Evolutionary conservation across 2,888 invertebrate genomes (phyloP).

Genomic region (Malthinus flaveolus): DNA sequence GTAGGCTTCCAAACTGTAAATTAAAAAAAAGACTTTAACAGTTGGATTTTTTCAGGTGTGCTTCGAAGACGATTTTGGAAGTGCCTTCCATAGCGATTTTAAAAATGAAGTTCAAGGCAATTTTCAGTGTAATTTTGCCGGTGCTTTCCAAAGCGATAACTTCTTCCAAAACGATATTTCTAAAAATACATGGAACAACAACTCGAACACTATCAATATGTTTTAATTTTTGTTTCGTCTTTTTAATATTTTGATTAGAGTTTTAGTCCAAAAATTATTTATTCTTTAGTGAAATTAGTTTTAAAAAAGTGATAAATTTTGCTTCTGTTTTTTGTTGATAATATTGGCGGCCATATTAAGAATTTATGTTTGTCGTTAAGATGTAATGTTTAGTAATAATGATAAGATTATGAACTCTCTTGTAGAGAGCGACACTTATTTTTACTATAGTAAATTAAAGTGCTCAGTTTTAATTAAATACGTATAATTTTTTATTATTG

Average conservation of each 20-base stretch:
- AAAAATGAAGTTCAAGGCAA: constrained; percentile 1
- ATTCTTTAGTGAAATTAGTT: too few species aligned
- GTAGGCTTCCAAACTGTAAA: constrained; percentile 17
- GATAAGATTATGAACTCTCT: too few species aligned
- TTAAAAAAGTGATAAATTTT: too few species aligned
- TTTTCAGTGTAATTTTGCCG: constrained; percentile 6
- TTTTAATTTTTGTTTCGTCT: constrained; percentile 3
- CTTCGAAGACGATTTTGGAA: constrained; percentile 38
- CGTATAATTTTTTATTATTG: too few species aligned
- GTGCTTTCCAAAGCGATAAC: constrained; percentile 3
- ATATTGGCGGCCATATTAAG: too few species aligned
- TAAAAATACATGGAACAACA: constrained; percentile 11
- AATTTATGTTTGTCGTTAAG: too few species aligned
- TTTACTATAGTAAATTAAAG: too few species aligned
- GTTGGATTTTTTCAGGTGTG: constrained; percentile 32
- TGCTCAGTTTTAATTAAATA: too few species aligned
- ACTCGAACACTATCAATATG: constrained; percentile 20
- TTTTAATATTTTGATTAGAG: neutral
- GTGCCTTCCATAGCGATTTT: constrained; percentile 17
- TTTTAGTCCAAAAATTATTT: too few species aligned
- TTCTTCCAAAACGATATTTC: neutral
- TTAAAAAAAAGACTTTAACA: neutral
- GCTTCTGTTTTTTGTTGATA: too few species aligned
- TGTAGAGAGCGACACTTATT: too few species aligned
- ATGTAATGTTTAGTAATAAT: too few species aligned